A percentile compares a stretch with the other conserved stretches of the same genome.
phyloP scores from a whole-genome alignment of 92 coral and sea anemone species.

The Epizoanthus rinbou region DNA sequence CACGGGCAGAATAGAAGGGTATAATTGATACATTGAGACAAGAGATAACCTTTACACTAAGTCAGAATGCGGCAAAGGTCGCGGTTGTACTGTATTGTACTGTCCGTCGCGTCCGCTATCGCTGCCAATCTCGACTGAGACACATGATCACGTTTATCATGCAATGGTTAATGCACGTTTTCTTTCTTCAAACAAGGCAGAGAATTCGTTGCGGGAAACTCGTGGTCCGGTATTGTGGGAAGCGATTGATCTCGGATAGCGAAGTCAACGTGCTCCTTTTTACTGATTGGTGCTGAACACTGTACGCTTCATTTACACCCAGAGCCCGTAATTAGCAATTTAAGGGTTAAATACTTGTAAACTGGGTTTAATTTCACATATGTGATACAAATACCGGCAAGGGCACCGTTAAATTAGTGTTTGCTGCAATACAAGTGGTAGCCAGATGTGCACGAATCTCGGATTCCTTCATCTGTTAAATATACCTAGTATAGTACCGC shows the following conservation, averaged over 20 bases:
- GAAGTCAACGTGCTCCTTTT: too few relatives aligned
- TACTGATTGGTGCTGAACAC: too few relatives aligned
- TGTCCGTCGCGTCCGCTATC: too few relatives aligned
- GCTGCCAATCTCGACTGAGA: background rate
- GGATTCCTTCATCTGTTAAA: background rate
- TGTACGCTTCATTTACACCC: too few relatives aligned
- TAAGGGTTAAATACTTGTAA: slow-evolving; percentile 23
- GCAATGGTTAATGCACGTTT: slow-evolving; percentile 8
- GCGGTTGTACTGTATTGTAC: too few relatives aligned
- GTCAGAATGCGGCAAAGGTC: background rate
- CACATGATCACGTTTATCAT: slow-evolving; percentile 34
- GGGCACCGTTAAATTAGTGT: background rate
- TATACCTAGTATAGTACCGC: too few relatives aligned
- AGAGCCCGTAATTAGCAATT: slow-evolving; percentile 7
- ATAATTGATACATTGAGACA: background rate
- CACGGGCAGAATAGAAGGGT: background rate
- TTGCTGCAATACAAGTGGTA: slow-evolving; percentile 4
- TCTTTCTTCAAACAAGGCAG: background rate
- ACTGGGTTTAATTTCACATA: slow-evolving; percentile 12
- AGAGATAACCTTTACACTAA: slow-evolving; percentile 26
- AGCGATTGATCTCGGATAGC: too few relatives aligned
- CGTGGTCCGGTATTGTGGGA: too few relatives aligned
- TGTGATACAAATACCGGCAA: background rate
- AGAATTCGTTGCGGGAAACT: too few relatives aligned
- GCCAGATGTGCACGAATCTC: slow-evolving; percentile 18